Evolutionary conservation across 1,140 invertebrate genomes (phyloP), one percentile per base, ranked within the genome.

Genomic region (Drosophila albomicans): DNA sequence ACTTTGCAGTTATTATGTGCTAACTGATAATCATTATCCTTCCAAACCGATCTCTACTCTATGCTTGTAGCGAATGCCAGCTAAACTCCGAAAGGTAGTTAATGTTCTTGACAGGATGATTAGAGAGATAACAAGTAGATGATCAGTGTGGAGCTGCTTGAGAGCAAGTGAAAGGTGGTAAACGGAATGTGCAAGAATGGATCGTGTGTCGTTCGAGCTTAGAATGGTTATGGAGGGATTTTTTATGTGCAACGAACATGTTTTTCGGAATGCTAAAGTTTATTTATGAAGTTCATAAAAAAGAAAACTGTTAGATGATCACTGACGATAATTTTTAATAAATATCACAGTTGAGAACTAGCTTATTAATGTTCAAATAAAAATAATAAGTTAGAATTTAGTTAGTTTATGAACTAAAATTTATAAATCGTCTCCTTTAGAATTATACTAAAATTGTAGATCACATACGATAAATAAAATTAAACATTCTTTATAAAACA

Each of bases 11-110:
- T 75, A 70, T 75, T 75, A 75, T 75, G 72, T 75, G 72, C 58
- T 75, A 75, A 75, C 66, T 75, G 72, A 75, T 75, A 70, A 70
- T 75, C 51, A 75, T 70, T 70, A 75, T 75, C 67, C 72, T 75
- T 59, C 48, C 51, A 5, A 38, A 1, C 35, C 61, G 49, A 64
- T 64, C 61, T 64, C 0, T 30, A 16, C 11, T 13, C 61, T 64
- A 1, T 43, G 32, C 11, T 13, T 35, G 3, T 62, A 11, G 7
- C 13, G 25, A 61, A 61, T 61, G 43, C 25, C 35, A 15, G 13
- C 25, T 54, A 3, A 28, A 54, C 41, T 45, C 4, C 10, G 7
- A 43, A 25, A 46, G 20, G 20, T 30, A 46, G 28, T 32, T 8
- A 54, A 32, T 35, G 51, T 15, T 54, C n/a, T 57, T 35, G 52